A percentile compares a stretch with the other conserved stretches of the same genome.
Evolutionary conservation across 2,888 invertebrate genomes (phyloP).

Genomic region (Argyresthia albistria): DNA sequence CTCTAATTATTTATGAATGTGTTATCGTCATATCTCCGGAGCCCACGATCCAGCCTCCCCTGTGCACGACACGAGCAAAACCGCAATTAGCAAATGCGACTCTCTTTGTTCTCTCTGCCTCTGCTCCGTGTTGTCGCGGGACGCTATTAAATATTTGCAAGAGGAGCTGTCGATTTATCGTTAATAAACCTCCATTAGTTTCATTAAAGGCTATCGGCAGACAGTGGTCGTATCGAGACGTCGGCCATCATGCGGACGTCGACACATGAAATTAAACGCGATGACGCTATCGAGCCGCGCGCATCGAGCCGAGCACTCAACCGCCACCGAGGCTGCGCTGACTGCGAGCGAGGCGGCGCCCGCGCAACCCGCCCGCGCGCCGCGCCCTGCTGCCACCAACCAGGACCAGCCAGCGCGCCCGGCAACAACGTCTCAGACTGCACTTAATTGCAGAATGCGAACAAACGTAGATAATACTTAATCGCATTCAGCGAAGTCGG

Average conservation of each 20-base stretch:
- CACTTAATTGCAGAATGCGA: constrained; percentile 65
- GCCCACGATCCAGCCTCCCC: constrained; percentile 68
- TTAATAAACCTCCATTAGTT: constrained; percentile 70
- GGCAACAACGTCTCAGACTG: constrained; percentile 32
- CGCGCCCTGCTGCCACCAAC: constrained; percentile 7
- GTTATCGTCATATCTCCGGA: constrained; percentile 69
- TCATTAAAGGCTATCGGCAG: constrained; percentile 67
- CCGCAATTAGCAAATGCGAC: constrained; percentile 71
- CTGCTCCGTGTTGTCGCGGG: constrained; percentile 30
- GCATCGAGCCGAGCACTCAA: constrained; percentile 31
- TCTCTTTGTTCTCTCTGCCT: constrained; percentile 68
- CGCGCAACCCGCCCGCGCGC: constrained; percentile 11
- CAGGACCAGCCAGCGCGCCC: constrained; percentile 19
- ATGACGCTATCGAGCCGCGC: constrained; percentile 64
- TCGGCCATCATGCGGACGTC: constrained; percentile 57
- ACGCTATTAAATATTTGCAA: constrained; percentile 44
- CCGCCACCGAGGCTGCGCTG: constrained; percentile 7
- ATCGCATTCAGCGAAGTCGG: constrained; percentile 38
- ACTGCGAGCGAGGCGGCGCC: constrained; percentile 17
- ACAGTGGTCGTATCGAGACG: constrained; percentile 64
- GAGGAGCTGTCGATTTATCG: constrained; percentile 52
- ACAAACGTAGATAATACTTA: constrained; percentile 62
- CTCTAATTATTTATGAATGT: constrained; percentile 74
- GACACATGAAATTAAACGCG: constrained; percentile 64
- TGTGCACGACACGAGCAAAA: constrained; percentile 69